Evolutionary conservation across 2,113 vertebrate species (phyloP).

Genomic region (Gracilinanus agilis): DNA sequence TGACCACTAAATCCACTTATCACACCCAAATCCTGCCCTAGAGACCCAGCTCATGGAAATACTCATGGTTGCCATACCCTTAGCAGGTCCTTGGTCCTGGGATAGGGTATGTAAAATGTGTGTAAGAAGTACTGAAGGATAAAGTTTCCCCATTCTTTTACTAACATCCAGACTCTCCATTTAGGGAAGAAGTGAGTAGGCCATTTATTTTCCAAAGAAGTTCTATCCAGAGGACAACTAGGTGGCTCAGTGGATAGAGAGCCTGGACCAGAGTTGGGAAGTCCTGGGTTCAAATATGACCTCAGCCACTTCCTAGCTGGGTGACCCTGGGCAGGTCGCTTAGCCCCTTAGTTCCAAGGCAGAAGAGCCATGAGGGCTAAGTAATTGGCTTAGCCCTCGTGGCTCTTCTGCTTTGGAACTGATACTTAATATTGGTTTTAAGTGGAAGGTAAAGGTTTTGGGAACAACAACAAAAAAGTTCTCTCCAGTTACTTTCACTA

Average conservation of each 20-base stretch:
- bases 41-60: not conserved
- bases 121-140: not conserved
- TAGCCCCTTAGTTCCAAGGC: too few relatives aligned
- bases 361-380: too few relatives aligned
- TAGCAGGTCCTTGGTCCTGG: not conserved
- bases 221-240: not conserved
- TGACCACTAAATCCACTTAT: not conserved
- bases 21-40: not conserved
- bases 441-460: too few relatives aligned
- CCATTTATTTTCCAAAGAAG: not conserved
- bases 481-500: slow-evolving; percentile 6
- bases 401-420: too few relatives aligned
- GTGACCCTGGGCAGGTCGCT: too few relatives aligned
- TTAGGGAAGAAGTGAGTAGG: not conserved
- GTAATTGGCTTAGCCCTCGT: too few relatives aligned
- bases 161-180: not conserved
- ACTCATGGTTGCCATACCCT: not conserved
- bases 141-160: not conserved
- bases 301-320: too few relatives aligned
- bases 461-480: not conserved
- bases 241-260: too few relatives aligned
- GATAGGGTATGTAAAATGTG: not conserved
- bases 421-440: too few relatives aligned
- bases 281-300: too few relatives aligned
- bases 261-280: too few relatives aligned